Evolutionary conservation across 2,113 vertebrate species (phyloP).

Genomic region (Rhabdornis inornatus): DNA sequence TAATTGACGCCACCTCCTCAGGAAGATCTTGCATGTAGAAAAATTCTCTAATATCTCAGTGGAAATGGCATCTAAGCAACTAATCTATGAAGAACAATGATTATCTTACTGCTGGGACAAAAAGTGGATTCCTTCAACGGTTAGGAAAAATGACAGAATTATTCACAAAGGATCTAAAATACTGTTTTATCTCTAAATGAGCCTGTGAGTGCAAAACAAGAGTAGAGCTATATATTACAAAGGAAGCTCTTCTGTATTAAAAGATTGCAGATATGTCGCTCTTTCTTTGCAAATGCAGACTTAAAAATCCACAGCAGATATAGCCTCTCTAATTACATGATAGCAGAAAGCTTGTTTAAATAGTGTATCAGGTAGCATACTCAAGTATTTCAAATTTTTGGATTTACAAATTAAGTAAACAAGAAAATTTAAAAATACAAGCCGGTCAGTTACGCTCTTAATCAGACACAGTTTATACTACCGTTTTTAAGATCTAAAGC

Average conservation of each 20-base stretch:
- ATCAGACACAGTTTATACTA: not conserved
- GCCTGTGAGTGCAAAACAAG: conserved; percentile 1
- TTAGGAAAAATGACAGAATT: not conserved
- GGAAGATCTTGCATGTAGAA: not conserved
- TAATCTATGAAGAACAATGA: conserved; percentile 17
- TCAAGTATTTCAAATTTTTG: not conserved
- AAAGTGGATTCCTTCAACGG: not conserved
- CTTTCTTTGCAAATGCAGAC: not conserved
- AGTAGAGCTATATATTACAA: not conserved
- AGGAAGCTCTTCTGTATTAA: not conserved
- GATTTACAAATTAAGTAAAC: not conserved
- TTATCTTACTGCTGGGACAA: conserved; percentile 1
- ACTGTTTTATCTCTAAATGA: conserved; percentile 14
- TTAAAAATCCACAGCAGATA: not conserved
- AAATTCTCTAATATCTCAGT: not conserved
- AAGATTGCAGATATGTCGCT: not conserved
- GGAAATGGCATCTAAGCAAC: conserved; percentile 36
- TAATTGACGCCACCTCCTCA: not conserved
- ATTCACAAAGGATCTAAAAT: conserved; percentile 20
- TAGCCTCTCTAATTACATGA: not conserved
- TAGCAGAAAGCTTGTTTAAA: not conserved
- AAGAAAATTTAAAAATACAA: not conserved
- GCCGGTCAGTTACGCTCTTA: not conserved
- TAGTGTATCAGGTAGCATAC: not conserved
- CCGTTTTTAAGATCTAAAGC: not conserved